A percentile compares a stretch with the other conserved stretches of the same genome.
Conservation (phyloP, 2,888 invertebrate species). For the Oeneis ivallda region DNA sequence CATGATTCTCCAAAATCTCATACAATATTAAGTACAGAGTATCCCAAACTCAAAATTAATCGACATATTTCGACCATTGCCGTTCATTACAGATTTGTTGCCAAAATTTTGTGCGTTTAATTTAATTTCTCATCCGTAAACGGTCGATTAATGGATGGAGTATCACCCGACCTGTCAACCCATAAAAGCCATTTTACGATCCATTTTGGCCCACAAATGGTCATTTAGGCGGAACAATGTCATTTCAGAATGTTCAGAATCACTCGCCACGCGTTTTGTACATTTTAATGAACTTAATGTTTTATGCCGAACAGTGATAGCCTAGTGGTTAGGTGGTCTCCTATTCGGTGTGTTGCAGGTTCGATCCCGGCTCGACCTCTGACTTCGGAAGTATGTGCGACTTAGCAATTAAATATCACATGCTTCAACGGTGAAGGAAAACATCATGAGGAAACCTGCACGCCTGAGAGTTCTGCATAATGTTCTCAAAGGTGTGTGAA, state of each 20-base stretch:
- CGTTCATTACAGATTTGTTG: slow-evolving; percentile 38
- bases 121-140: slow-evolving; percentile 64
- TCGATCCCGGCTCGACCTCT: too few species aligned
- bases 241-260: slow-evolving; percentile 58
- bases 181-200: slow-evolving; percentile 72
- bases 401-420: too few species aligned
- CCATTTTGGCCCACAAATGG: slow-evolving; percentile 67
- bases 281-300: slow-evolving; percentile 3
- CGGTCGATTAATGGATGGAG: slow-evolving; percentile 61
- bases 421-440: too few species aligned
- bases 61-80: slow-evolving; percentile 32
- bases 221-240: slow-evolving; percentile 60
- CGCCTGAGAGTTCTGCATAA: too few species aligned
- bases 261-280: slow-evolving; percentile 39
- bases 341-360: too few species aligned
- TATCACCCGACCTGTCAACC: slow-evolving; percentile 61
- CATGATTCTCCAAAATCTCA: background rate
- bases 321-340: too few species aligned
- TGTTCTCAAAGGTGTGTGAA: too few species aligned
- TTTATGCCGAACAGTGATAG: too few species aligned
- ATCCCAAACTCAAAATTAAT: slow-evolving; percentile 30
- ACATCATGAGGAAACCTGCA: too few species aligned
- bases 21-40: background rate
- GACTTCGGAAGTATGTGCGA: too few species aligned
- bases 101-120: slow-evolving; percentile 52